These are phyloP conservation scores for Deroplatys truncata DNA, from an alignment of 2,888 invertebrate genomes.

Conservation along the genomic window DNA sequence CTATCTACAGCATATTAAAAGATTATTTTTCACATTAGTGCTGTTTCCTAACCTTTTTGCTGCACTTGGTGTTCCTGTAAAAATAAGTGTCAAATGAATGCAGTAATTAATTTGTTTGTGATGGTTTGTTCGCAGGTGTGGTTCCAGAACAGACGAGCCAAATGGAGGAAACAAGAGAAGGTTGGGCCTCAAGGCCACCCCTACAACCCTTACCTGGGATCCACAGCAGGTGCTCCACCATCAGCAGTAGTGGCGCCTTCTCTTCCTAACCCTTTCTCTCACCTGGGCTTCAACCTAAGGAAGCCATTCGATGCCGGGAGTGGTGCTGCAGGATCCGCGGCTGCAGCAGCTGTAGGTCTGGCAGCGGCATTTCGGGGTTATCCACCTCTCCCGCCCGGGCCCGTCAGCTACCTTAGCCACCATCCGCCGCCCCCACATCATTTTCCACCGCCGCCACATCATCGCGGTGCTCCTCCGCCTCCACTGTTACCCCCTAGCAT, in stretches of 20 bases:
- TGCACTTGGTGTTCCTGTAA: too few relatives aligned
- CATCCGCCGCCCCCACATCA: conserved; percentile 57
- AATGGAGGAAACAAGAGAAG: conserved; percentile 91
- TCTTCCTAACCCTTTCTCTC: conserved; percentile 76
- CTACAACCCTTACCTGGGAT: conserved; percentile 67
- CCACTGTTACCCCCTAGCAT: conserved; percentile 60
- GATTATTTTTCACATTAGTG: too few relatives aligned
- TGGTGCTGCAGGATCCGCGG: conserved; percentile 53
- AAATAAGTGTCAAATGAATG: too few relatives aligned
- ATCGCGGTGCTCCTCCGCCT: conserved; percentile 60
- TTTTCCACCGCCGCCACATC: conserved; percentile 31
- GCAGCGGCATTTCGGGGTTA: conserved; percentile 56
- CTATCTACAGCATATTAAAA: too few relatives aligned
- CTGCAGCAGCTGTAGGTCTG: conserved; percentile 54
- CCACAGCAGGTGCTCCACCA: conserved; percentile 55
- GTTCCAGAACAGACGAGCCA: conserved; percentile 89
- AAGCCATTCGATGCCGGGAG: conserved; percentile 62
- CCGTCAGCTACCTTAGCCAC: conserved; percentile 55
- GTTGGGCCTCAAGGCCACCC: conserved; percentile 88
- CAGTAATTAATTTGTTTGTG: neutral
- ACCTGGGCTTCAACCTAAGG: conserved; percentile 69
- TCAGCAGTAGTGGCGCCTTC: conserved; percentile 66
- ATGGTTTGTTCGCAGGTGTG: conserved; percentile 63
- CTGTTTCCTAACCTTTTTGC: too few relatives aligned
- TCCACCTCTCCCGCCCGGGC: conserved; percentile 52